Percentiles rank a stretch among this genome's conserved stretches.
phyloP scores from a whole-genome alignment of 2,113 vertebrate species.

The Sander lucioperca region DNA sequence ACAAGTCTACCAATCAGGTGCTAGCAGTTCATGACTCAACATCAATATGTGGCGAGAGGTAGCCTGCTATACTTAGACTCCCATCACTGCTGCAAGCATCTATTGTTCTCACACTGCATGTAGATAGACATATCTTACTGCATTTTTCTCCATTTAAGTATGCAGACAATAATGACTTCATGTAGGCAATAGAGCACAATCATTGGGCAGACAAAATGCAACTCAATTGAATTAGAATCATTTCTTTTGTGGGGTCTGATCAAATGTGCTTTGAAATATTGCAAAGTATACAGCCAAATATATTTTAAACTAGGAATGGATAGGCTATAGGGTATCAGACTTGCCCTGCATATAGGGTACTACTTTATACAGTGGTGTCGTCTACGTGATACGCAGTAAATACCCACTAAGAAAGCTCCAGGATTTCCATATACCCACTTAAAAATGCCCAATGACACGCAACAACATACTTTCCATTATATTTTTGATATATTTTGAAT shows the following conservation, averaged over 20 bases:
- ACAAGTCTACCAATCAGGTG: slow-evolving; percentile 44
- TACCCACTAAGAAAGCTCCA: too few relatives aligned
- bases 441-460: too few relatives aligned
- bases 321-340: background rate
- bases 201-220: background rate
- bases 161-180: background rate
- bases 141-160: background rate
- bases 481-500: too few relatives aligned
- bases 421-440: too few relatives aligned
- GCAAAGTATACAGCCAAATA: background rate
- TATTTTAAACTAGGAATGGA: background rate
- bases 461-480: too few relatives aligned
- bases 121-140: background rate
- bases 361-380: background rate
- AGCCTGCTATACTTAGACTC: slow-evolving; percentile 2
- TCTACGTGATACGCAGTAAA: too few relatives aligned
- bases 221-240: background rate
- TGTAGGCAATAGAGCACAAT: background rate
- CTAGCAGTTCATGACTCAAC: slow-evolving; percentile 35
- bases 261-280: background rate
- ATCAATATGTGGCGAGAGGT: slow-evolving; percentile 33
- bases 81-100: background rate
- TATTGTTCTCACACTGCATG: background rate
- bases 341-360: background rate
- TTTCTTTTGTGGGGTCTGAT: background rate